Evolutionary conservation across 2,113 vertebrate genomes (phyloP).

Genomic region (Seriola rivoliana): DNA sequence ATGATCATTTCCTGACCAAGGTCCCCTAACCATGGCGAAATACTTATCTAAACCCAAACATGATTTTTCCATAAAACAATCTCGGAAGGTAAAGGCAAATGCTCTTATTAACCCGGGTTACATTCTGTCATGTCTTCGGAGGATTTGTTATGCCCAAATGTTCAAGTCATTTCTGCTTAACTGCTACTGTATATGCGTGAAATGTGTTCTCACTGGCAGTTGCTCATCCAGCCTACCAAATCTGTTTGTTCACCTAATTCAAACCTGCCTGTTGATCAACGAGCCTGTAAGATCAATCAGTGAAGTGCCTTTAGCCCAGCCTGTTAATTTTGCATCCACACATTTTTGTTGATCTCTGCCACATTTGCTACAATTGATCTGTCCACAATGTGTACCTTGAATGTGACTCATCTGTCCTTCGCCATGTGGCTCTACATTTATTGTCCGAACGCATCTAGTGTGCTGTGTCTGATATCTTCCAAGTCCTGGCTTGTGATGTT

Average conservation of each 20-base stretch:
- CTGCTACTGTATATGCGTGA: neutral
- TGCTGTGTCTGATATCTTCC: constrained; percentile 7
- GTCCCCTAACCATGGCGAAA: neutral
- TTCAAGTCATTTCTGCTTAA: neutral
- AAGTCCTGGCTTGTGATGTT: constrained; percentile 25
- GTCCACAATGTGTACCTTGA: neutral
- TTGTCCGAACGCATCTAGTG: neutral
- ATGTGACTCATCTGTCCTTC: neutral
- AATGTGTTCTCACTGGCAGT: neutral
- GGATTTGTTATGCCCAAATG: neutral
- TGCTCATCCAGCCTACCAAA: neutral
- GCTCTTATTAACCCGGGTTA: neutral
- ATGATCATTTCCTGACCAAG: neutral
- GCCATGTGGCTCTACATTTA: neutral
- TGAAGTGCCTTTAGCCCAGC: neutral
- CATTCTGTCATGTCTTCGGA: neutral
- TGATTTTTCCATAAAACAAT: neutral
- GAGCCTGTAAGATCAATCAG: neutral
- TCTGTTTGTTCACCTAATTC: neutral
- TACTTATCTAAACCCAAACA: too few species aligned
- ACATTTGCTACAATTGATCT: neutral
- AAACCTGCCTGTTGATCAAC: neutral
- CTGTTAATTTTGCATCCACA: neutral
- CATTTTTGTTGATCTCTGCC: neutral
- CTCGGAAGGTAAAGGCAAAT: neutral